Conservation (phyloP, 1,140 invertebrate species). For the Neodiprion lecontei region DNA sequence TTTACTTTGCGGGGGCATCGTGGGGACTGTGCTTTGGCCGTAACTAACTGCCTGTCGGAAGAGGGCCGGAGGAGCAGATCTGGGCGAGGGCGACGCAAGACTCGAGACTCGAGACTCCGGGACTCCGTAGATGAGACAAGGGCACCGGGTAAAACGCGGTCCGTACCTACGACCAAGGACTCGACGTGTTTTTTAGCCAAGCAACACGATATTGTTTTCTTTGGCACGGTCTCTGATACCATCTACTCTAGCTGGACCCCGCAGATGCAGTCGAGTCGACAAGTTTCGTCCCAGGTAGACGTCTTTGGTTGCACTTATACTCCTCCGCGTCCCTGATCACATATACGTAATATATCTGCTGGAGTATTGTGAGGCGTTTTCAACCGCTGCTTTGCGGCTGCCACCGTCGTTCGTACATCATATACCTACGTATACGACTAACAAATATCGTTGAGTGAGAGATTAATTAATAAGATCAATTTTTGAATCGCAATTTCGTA, state of each 20-base stretch:
- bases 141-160: not conserved
- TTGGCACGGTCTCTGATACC: not conserved
- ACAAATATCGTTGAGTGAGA: too few species aligned
- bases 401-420: too few species aligned
- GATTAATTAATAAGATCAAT: too few species aligned
- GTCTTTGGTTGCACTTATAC: not conserved
- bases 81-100: constrained; percentile 12
- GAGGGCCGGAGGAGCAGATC: not conserved
- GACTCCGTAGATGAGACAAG: too few species aligned
- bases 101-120: too few species aligned
- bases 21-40: constrained; percentile 19
- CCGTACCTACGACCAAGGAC: not conserved
- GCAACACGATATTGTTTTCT: not conserved
- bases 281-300: not conserved
- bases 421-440: too few species aligned
- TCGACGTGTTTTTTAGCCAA: not conserved
- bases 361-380: too few species aligned
- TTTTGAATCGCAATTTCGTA: too few species aligned
- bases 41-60: constrained; percentile 36
- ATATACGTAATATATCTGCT: too few species aligned
- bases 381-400: too few species aligned
- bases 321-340: not conserved
- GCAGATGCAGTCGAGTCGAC: not conserved
- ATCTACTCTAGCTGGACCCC: not conserved
- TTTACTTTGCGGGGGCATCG: constrained; percentile 26